Evolutionary conservation across 2,888 invertebrate species (phyloP), one percentile per base, ranked within the genome.

Genomic region (Steinernema hermaphroditum): DNA sequence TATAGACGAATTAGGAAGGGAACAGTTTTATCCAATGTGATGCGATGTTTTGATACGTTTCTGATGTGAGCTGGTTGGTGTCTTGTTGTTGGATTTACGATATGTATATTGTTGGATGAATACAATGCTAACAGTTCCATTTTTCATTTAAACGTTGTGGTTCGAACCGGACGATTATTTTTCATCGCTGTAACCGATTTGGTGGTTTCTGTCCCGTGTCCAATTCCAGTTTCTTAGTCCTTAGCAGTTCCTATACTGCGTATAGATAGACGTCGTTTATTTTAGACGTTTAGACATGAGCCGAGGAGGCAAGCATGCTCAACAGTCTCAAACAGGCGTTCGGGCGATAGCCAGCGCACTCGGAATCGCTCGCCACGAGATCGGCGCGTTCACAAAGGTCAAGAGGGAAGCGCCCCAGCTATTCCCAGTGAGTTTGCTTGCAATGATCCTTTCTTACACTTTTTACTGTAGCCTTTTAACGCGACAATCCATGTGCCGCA

Each of bases 361-460:
- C 8, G 85, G 85, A 62, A 83, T 85, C 34, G 77, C 78, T 14
- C 76, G 85, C 6, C 79, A 83, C 41, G 85, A 85, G 62, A 79
- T 86, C 75, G 79, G 78, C 72, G 75, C 76, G 46, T 79, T 70
- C 50, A 79, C 76, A 41, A 72, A 71, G 49, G 50, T 76, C 14
- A 69, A 70, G 14, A 77, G 77, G 19, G 83, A 83, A 37, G 76
- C 82, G n/a, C 80, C 83, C 6, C 79, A 77, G 27, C 73, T 80
- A 8, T 85, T 80, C 77, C 85, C 85, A 68, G 85, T 85, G 71
- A 70, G 77, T 70, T n/a, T 24, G 68, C 24, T 22, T 74, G 19
- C n/a, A n/a, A n/a, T n/a, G n/a, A n/a, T n/a, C n/a, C n/a, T n/a
- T n/a, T n/a, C n/a, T n/a, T n/a, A n/a, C n/a, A n/a, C n/a, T n/a